Evolutionary conservation across 2,113 vertebrate species (phyloP), one percentile per base, ranked within the genome.

Genomic region (Pterocles gutturalis): DNA sequence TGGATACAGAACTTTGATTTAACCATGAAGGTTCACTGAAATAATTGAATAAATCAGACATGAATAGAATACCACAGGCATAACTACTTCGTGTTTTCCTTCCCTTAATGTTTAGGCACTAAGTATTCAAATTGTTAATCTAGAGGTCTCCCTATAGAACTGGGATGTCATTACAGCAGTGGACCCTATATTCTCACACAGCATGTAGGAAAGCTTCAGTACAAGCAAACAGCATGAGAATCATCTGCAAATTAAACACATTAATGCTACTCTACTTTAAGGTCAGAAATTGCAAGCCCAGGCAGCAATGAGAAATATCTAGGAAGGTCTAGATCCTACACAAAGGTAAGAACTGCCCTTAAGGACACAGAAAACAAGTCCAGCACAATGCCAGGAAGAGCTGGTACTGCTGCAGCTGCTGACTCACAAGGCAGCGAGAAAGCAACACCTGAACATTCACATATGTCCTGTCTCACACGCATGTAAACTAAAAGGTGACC

Each of bases 351-450:
- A 36, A 22, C 9, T 28, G 26, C 48, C 48, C 24, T 36, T 67
- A 48, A 34, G 31, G 48, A 69, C 62, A 54, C 31, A 22, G 20
- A 38, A 71, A 75, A 29, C 17, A 83, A 85, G 16, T 10, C 28
- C 43, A 67, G 34, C 19, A 24, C 14, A 45, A 38, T 2, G 4
- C 31, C 9, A 53, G 29, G 66, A 85, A 66, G 20, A 62, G 19
- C 19, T 49, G 26, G 26, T 29, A 22, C 22, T 48, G 17, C n/a
- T 66, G 18, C 43, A 90, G n/a, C 43, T 64, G 53, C 48, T 54
- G 73, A 36, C n/a, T 45, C 28, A 12, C 43, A 49, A 28, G 0
- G 4, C 0, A 49, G 11, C 2, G 2, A 64, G 31, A 33, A 80
- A 86, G 33, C 14, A 69, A 46, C 28, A 64, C 1, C 24, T 60